These are phyloP conservation scores for Melanostoma mellinum DNA, from an alignment of 2,888 invertebrate species.

Conservation along the genomic window DNA sequence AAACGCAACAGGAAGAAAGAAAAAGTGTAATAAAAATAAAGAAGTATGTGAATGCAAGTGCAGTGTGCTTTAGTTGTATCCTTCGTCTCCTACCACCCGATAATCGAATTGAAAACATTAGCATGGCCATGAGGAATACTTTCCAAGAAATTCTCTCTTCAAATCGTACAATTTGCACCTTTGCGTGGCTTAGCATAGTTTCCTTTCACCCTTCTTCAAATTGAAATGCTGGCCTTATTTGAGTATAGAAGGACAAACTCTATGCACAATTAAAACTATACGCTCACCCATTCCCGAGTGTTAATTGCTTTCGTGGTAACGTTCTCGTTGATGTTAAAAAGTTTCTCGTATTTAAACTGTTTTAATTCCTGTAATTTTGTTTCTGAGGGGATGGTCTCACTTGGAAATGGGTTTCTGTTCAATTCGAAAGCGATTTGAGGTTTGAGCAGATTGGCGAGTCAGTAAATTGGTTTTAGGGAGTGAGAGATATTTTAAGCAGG, in stretches of 20 bases:
- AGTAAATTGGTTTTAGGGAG: too few relatives aligned
- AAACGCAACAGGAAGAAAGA: conserved; percentile 35
- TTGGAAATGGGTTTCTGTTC: conserved; percentile 19
- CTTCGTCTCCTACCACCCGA: conserved; percentile 17
- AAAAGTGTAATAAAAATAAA: neutral
- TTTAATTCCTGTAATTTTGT: conserved; percentile 24
- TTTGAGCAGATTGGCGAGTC: neutral
- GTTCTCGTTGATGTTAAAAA: conserved; percentile 25
- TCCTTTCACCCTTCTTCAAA: conserved; percentile 8
- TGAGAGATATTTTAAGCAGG: too few relatives aligned
- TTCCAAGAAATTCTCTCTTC: conserved; percentile 28
- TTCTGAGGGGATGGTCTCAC: conserved; percentile 24
- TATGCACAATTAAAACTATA: conserved; percentile 56
- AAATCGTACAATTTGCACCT: conserved; percentile 58
- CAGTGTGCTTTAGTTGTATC: conserved; percentile 19
- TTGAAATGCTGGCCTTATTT: conserved; percentile 16
- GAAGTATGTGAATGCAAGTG: neutral
- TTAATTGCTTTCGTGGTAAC: conserved; percentile 65
- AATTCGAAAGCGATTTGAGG: conserved; percentile 40
- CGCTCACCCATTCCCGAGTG: conserved; percentile 45
- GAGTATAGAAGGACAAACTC: neutral
- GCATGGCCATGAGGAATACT: conserved; percentile 48
- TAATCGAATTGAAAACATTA: conserved; percentile 53
- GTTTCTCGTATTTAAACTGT: conserved; percentile 9
- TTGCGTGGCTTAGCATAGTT: conserved; percentile 47